phyloP scores from a whole-genome alignment of 2,888 invertebrate genomes.

The Aelia acuminata region DNA sequence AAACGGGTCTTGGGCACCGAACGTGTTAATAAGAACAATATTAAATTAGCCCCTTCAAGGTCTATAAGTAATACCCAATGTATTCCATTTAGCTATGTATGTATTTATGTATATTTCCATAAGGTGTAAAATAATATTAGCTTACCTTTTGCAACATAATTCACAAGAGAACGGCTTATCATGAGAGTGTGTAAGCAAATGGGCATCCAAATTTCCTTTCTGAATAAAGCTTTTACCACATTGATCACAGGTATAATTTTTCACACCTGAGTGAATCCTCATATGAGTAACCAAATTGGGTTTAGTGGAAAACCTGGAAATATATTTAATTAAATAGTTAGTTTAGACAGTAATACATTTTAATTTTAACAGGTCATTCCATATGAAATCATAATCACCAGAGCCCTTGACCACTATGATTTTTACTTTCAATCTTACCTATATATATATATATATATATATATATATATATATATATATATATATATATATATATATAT shows the following conservation, averaged over 20 bases:
- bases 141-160: slow-evolving; percentile 67
- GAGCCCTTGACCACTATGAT: no score
- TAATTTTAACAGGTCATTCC: background rate
- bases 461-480: no score
- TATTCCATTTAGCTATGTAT: no score
- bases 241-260: slow-evolving; percentile 68
- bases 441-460: no score
- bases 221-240: slow-evolving; percentile 68
- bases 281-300: slow-evolving; percentile 67
- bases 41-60: no score
- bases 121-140: background rate
- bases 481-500: no score
- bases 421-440: no score
- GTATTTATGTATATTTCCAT: no score
- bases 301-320: slow-evolving; percentile 67
- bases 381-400: no score
- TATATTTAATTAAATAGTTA: background rate
- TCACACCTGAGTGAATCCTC: slow-evolving; percentile 68
- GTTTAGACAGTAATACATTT: background rate
- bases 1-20: no score
- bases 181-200: slow-evolving; percentile 67
- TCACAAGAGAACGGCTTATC: slow-evolving; percentile 67
- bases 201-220: slow-evolving; percentile 67
- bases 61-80: no score
- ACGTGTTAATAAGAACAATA: no score